Percentiles rank a stretch among this genome's conserved stretches.
Conservation (phyloP, 2,888 invertebrate genomes). For the Scaptomyza parva region DNA sequence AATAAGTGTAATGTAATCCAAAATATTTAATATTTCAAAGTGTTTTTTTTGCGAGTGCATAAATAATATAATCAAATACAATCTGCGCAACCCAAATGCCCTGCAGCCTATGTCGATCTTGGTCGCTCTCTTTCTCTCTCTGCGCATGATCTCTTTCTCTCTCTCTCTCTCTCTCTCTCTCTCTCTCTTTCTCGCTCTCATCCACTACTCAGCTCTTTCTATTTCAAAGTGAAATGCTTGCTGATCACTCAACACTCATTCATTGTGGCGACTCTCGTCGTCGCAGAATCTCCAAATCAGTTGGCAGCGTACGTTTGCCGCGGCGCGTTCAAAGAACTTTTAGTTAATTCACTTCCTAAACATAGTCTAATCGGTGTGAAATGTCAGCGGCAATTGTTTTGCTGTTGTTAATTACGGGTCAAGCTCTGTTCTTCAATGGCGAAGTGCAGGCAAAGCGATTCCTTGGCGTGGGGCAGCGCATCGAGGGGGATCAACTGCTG, state of each 20-base stretch:
- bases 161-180: constrained; percentile 11
- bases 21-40: no score
- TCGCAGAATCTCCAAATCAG: constrained; percentile 44
- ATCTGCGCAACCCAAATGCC: not conserved
- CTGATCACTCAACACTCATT: constrained; percentile 62
- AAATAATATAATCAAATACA: constrained; percentile 6
- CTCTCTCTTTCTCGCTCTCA: not conserved
- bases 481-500: constrained; percentile 75
- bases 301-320: constrained; percentile 65
- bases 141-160: constrained; percentile 13
- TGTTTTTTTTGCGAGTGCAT: no score
- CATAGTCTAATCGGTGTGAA: no score
- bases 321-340: constrained; percentile 45
- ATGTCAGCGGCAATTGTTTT: constrained; percentile 44
- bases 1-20: no score
- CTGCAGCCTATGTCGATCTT: not conserved
- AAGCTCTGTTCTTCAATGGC: constrained; percentile 23
- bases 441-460: constrained; percentile 32
- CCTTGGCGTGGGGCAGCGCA: constrained; percentile 58
- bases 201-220: no score
- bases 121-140: constrained; percentile 5
- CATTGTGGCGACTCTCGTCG: constrained; percentile 5
- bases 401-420: constrained; percentile 35
- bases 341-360: not conserved
- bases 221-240: constrained; percentile 42